Percentiles rank a stretch among this genome's conserved stretches.
Evolutionary conservation across 2,113 vertebrate species (phyloP).

Genomic region (Festucalex cinctus): DNA sequence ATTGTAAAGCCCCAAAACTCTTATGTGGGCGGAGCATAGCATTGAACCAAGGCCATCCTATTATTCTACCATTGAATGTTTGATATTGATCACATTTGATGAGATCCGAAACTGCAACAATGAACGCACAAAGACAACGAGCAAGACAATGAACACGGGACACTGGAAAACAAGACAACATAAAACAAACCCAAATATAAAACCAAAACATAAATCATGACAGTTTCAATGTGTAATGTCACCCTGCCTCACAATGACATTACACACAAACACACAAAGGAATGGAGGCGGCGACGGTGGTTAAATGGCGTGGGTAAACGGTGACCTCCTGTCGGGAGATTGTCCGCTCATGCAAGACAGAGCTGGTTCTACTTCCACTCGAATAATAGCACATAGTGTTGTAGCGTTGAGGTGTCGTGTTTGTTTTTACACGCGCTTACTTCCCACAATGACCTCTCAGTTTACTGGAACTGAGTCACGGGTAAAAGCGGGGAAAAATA

Average conservation of each 20-base stretch:
- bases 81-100: too few species aligned
- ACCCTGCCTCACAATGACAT: slow-evolving; percentile 14
- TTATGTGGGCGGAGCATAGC: too few species aligned
- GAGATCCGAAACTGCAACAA: too few species aligned
- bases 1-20: too few species aligned
- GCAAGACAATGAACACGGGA: too few species aligned
- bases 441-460: slow-evolving; percentile 37
- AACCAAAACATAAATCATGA: too few species aligned
- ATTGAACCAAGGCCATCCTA: too few species aligned
- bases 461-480: slow-evolving; percentile 46
- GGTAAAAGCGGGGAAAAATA: slow-evolving; percentile 14
- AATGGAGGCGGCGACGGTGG: slow-evolving; percentile 12
- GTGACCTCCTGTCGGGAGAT: slow-evolving; percentile 20
- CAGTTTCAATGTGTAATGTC: neutral
- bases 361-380: neutral
- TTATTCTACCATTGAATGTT: too few species aligned
- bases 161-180: too few species aligned
- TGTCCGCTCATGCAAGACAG: slow-evolving; percentile 12
- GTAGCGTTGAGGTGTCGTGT: slow-evolving; percentile 1
- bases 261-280: slow-evolving; percentile 19
- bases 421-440: slow-evolving; percentile 13
- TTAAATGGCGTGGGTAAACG: slow-evolving; percentile 25
- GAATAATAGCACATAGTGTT: slow-evolving; percentile 7
- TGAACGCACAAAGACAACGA: too few species aligned
- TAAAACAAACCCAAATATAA: too few species aligned